Percentiles rank a stretch among this genome's conserved stretches.
Evolutionary conservation across 2,113 vertebrate species (phyloP).

Genomic region (Coptodon bakossiorum): DNA sequence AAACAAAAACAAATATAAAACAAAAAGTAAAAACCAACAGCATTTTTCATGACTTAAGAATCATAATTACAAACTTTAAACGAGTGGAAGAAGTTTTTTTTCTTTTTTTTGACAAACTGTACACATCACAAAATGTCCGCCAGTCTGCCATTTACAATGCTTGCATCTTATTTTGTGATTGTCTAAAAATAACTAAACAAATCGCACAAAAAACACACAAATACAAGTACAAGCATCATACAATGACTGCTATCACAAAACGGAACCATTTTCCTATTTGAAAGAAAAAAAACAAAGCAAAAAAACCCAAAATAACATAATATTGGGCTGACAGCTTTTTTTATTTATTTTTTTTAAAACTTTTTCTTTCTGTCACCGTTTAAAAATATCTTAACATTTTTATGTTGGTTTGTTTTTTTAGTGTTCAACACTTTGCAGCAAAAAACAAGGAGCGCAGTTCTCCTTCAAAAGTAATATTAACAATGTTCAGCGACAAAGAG

Average conservation of each 20-base stretch:
- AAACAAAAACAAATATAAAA: constrained; percentile 71
- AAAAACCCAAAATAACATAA: constrained; percentile 56
- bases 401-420: constrained; percentile 81
- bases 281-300: constrained; percentile 49
- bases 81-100: constrained; percentile 73
- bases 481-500: constrained; percentile 70
- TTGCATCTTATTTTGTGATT: constrained; percentile 82
- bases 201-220: constrained; percentile 78
- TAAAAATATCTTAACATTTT: constrained; percentile 77
- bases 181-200: constrained; percentile 80
- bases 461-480: constrained; percentile 72
- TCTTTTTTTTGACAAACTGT: constrained; percentile 74
- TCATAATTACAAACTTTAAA: constrained; percentile 82
- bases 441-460: constrained; percentile 68
- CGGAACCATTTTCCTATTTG: constrained; percentile 63
- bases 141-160: constrained; percentile 80
- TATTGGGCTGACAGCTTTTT: constrained; percentile 60
- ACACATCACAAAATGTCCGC: constrained; percentile 80
- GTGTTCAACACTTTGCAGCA: constrained; percentile 84
- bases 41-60: constrained; percentile 79
- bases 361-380: constrained; percentile 58
- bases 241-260: constrained; percentile 77
- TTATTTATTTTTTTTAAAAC: constrained; percentile 21
- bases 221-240: constrained; percentile 79
- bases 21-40: constrained; percentile 81